Base-by-base conservation (phyloP, 2,888 invertebrate genomes). In the Campoplex nolae region DNA sequence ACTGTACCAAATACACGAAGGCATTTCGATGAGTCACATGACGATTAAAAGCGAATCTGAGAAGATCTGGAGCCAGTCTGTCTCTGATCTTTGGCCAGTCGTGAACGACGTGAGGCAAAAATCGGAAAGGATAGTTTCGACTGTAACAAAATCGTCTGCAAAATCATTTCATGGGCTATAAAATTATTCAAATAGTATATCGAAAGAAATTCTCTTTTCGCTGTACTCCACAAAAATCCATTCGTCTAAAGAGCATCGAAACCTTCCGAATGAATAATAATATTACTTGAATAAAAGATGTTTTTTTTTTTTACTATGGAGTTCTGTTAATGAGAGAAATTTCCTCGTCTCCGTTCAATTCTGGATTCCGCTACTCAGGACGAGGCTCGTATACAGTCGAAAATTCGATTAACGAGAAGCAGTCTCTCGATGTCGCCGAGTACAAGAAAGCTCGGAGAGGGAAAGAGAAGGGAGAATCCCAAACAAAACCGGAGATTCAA, bases 391-490 rank as follows among this genome's bases (percentile, higher is more conserved):
- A 38, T 11, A 38, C 67, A 68, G 80, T 80, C 76, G 32, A 79
- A 84, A 75, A 87, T 84, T 74, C 82, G 77, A 78, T 87, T 87
- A 87, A 84, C 82, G 84, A 87, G 87, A 84, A 70, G n/a, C 62
- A 75, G 51, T 54, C 23, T 58, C 62, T 58, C 51, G 8, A 42
- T n/a, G 51, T 68, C 48, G 23, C 42, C n/a, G 62, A 58, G 54
- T 54, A 18, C 32, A 45, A 51, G 42, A 9, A 45, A 38, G 65
- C 23, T 56, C 73, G 51, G 7, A 58, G 38, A 28, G 68, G 2
- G 42, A 65, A 28, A 45, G 48, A 28, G 68, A 23, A 16, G 68
- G 45, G 38, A 48, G 54, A 35, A 28, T 71, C 67, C n/a, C 48
- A 23, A 77, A 56, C 38, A 62, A 82, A 77, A 80, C 67, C n/a